A percentile compares a stretch with the other conserved stretches of the same genome.
Conservation (phyloP, 2,888 invertebrate species). For the Micropterix aruncella region DNA sequence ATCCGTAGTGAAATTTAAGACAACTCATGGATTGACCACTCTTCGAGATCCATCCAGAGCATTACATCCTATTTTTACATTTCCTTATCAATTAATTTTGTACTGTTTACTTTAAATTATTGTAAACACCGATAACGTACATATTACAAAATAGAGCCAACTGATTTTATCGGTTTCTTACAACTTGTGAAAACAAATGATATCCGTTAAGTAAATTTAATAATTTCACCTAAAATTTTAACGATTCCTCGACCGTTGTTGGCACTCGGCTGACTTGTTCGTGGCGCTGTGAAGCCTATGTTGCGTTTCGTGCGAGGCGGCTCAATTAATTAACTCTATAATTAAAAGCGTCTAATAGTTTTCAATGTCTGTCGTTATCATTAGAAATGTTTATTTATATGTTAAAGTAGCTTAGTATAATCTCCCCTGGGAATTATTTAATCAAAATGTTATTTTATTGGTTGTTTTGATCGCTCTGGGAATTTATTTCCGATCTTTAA, state of each 20-base stretch:
- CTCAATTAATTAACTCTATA: neutral
- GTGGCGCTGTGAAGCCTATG: neutral
- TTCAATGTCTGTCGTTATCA: neutral
- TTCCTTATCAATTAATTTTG: neutral
- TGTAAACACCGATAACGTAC: neutral
- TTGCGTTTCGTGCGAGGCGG: neutral
- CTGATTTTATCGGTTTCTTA: neutral
- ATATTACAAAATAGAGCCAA: neutral
- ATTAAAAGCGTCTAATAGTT: neutral
- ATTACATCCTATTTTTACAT: no score
- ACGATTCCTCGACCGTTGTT: no score
- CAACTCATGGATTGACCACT: no score
- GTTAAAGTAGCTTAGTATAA: neutral
- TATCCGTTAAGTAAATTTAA: neutral
- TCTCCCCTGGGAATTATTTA: neutral
- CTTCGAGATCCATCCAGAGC: no score
- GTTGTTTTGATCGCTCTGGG: no score
- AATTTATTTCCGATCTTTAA: no score
- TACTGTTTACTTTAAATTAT: neutral
- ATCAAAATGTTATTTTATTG: neutral
- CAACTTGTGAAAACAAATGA: neutral
- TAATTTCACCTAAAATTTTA: no score
- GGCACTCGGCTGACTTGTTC: no score
- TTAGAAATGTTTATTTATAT: neutral
- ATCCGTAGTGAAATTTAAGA: no score